These are phyloP conservation scores for Caenorhabditis panamensis DNA, from an alignment of 2,888 invertebrate genomes.

Conservation along the genomic window DNA sequence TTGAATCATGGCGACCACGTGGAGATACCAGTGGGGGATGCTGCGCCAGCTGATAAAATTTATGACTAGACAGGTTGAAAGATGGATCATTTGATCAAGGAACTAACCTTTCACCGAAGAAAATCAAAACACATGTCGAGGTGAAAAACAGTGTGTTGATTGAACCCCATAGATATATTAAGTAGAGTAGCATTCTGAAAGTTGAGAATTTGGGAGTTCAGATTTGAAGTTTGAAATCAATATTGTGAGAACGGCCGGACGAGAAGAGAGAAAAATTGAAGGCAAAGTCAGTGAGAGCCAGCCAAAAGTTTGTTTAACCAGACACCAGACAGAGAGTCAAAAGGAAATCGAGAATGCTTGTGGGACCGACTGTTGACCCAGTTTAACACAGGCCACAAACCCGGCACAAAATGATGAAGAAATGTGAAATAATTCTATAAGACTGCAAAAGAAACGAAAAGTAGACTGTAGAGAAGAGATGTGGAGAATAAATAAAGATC, in stretches of 20 bases:
- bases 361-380: constrained; percentile 40
- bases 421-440: neutral
- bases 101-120: constrained; percentile 59
- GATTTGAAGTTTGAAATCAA: constrained; percentile 13
- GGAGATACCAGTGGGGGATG: constrained; percentile 69
- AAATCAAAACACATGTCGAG: constrained; percentile 61
- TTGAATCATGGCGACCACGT: constrained; percentile 65
- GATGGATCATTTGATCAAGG: neutral
- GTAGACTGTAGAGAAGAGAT: neutral
- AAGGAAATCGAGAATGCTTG: constrained; percentile 46
- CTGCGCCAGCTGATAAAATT: constrained; percentile 67
- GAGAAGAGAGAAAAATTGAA: neutral
- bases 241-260: neutral
- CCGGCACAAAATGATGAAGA: neutral
- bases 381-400: constrained; percentile 14
- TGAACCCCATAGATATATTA: constrained; percentile 36
- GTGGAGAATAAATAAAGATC: constrained; percentile 5
- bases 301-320: constrained; percentile 51
- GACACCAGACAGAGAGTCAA: constrained; percentile 43
- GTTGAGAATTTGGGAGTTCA: neutral
- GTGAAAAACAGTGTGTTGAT: constrained; percentile 40
- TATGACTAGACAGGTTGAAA: neutral
- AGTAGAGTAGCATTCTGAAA: constrained; percentile 23
- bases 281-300: neutral
- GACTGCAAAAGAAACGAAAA: neutral